Evolutionary conservation across 2,888 invertebrate genomes (phyloP), one percentile per base, ranked within the genome.

Genomic region (Mellilla xanthometata): DNA sequence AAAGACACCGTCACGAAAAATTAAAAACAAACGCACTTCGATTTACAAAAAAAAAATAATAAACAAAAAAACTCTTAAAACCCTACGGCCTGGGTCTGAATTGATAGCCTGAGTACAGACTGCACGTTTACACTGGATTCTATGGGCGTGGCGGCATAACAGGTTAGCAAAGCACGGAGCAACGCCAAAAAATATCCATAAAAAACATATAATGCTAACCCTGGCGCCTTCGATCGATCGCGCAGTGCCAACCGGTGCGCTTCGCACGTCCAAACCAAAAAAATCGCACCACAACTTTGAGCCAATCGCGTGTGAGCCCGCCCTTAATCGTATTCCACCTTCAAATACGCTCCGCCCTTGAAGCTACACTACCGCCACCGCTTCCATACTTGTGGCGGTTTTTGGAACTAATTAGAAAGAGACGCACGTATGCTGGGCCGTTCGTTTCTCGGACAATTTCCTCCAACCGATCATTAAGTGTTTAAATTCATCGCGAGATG

Each of bases 401-500:
- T 47, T 29, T 6, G 13, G 83, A 62, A 88, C 87, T 85, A 87
- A 80, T 68, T 72, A 81, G 85, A 89, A 49, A 54, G 86, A 78
- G 88, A 87, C 55, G 48, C 72, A 60, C 50, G 62, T 63, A 85
- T 66, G 58, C 75, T 75, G 81, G 81, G 83, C 80, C 64, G 86
- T 81, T 76, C 88, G 87, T 84, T 83, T 85, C 87, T 81, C 89
- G 87, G 82, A 87, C 89, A 88, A 89, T 89, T 89, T 88, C 84
- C 81, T 77, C 85, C 89, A 89, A 89, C 89, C 83, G 81, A 79
- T 89, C 89, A 89, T 89, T 89, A 89, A 89, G 89, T 89, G 89
- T 89, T 89, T 89, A 89, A 89, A 81, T 82, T 82, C 88, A 78
- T 82, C 86, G 78, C 78, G 86, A 85, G 89, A 84, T 88, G 89